These are phyloP conservation scores for Listronotus oregonensis DNA, from an alignment of 1,140 invertebrate species.

Conservation along the genomic window DNA sequence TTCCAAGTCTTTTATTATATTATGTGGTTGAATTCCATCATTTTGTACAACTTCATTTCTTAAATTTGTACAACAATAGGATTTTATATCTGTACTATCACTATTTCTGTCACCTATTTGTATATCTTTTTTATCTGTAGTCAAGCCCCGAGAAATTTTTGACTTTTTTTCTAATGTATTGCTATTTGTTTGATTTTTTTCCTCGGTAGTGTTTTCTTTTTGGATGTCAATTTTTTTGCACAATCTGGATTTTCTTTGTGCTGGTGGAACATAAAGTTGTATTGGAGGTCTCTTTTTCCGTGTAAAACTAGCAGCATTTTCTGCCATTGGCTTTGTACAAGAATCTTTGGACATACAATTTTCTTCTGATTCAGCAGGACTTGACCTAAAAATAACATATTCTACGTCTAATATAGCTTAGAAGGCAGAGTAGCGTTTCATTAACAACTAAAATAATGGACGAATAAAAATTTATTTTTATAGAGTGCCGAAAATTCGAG, in stretches of 20 bases:
- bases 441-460: too few relatives aligned
- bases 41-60: background rate
- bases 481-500: too few relatives aligned
- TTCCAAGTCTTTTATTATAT: background rate
- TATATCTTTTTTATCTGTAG: too few relatives aligned
- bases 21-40: too few relatives aligned
- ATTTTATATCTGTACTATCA: background rate
- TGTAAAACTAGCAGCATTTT: conserved; percentile 23
- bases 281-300: conserved; percentile 43
- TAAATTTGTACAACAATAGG: background rate
- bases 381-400: conserved; percentile 3
- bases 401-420: background rate
- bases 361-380: conserved; percentile 17
- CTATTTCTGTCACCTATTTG: too few relatives aligned
- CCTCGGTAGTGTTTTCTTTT: background rate
- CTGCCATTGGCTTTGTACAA: conserved; percentile 32
- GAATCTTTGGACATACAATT: conserved; percentile 7
- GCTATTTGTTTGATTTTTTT: background rate
- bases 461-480: too few relatives aligned
- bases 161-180: too few relatives aligned
- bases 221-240: background rate
- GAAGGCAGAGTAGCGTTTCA: too few relatives aligned
- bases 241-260: conserved; percentile 41
- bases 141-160: too few relatives aligned
- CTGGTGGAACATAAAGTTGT: conserved; percentile 49